Evolutionary conservation across 2,797 vertebrate species (phyloP), one percentile per base, ranked within the genome.

Genomic region (Eidolon dupreanum): DNA sequence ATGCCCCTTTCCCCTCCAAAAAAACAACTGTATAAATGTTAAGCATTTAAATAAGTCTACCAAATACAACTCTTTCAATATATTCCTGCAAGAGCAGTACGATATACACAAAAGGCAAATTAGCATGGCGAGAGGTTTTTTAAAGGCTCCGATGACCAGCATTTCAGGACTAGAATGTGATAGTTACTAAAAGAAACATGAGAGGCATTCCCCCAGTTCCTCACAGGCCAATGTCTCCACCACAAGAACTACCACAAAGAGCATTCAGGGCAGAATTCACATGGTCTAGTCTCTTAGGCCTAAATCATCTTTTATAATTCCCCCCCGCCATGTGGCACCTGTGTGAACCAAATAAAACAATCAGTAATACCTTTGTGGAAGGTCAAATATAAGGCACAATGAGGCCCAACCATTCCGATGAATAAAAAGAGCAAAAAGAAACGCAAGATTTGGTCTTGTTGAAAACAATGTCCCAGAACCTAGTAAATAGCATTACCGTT

Each of bases 141-240:
- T 88, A 93, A 94, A 92, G 66, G 46, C 74, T 78, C 24, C 28
- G 57, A 82, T 90, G 87, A 92, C 83, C 90, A 95, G 66, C 38
- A 87, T 33, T 77, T 85, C 74, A 94, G 78, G 53, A 57, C 41
- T 65, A 53, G 66, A 83, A 71, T 2, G 3, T 66, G 84, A 82
- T 2, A 16, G 70, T 65, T 93, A 74, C 78, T 95, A 70, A 93
- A 94, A 85, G 79, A 75, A 94, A 82, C 81, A 63, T 7, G 53
- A 86, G 68, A 53, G 41, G 46, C 16, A 1, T 31, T 46, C 51
- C 55, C 33, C 68, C 49, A 51, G 78, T 59, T 95, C 78, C 57
- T 75, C 75, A 36, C 3, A 59, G 73, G 26, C 53, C 70, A 36
- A 63, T 8, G 7, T 59, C 65, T 75, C 71, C 33, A 65, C 17